Percentiles rank a stretch among this genome's conserved stretches.
Conservation (phyloP, 2,113 vertebrate species). For the Melanostigma gelatinosum region DNA sequence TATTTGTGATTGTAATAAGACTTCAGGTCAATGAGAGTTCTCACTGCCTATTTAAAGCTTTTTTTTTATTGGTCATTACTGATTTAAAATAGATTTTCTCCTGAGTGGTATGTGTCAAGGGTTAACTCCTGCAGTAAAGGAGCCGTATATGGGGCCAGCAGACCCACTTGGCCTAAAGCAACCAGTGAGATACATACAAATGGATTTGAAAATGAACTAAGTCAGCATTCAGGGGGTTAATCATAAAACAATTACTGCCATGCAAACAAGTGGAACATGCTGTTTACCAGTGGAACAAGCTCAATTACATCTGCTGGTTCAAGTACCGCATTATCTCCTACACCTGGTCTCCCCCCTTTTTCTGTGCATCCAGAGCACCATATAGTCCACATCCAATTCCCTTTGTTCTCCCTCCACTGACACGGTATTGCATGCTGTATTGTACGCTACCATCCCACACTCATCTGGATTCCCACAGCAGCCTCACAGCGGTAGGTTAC, state of each 20-base stretch:
- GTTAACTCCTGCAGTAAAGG: background rate
- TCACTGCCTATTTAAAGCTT: background rate
- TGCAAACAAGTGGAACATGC: conserved; percentile 63
- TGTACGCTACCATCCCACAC: conserved; percentile 20
- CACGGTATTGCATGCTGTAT: background rate
- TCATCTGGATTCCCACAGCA: conserved; percentile 65
- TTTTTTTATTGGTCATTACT: conserved; percentile 1
- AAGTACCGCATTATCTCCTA: background rate
- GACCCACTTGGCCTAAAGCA: background rate
- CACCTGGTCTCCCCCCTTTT: background rate
- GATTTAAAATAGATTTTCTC: background rate
- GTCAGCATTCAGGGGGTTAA: conserved; percentile 58
- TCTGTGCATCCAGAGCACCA: conserved; percentile 18
- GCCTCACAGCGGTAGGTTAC: conserved; percentile 42
- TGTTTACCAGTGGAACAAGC: conserved; percentile 26
- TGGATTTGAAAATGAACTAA: conserved; percentile 36
- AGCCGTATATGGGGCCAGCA: background rate
- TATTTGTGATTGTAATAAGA: conserved; percentile 8
- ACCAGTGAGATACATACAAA: conserved; percentile 13
- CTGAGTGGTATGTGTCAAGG: background rate
- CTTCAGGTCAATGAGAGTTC: background rate
- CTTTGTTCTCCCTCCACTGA: conserved; percentile 17
- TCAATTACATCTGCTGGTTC: conserved; percentile 19
- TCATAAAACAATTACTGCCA: conserved; percentile 66
- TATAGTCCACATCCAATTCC: background rate